These are phyloP conservation scores for Hypotaenidia okinawae DNA, from an alignment of 2,797 vertebrate species.

Conservation along the genomic window DNA sequence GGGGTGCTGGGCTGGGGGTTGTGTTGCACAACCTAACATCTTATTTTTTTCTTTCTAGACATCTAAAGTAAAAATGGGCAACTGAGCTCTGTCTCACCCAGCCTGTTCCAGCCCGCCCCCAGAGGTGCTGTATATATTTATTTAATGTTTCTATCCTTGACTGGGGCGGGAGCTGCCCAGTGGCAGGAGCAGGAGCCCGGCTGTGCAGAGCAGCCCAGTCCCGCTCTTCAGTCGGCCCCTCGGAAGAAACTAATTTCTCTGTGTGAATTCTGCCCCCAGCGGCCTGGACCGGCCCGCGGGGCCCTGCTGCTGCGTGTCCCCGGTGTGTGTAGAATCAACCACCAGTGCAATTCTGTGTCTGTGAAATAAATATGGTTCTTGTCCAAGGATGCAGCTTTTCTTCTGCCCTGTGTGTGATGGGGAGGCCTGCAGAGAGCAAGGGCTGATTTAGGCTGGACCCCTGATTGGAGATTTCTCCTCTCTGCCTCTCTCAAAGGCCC, in stretches of 20 bases:
- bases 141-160: conserved; percentile 87
- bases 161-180: conserved; percentile 23
- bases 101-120: conserved; percentile 71
- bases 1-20: neutral
- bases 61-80: conserved; percentile 98
- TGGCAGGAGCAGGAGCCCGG: neutral
- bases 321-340: conserved; percentile 35
- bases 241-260: conserved; percentile 41
- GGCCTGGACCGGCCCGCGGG: neutral
- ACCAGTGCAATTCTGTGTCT: conserved; percentile 64
- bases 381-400: conserved; percentile 14
- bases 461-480: neutral
- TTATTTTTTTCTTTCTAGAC: conserved; percentile 83
- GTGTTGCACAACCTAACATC: neutral
- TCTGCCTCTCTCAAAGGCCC: neutral
- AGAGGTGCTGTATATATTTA: conserved; percentile 91
- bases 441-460: neutral
- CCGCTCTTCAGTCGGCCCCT: neutral
- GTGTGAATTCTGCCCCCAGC: conserved; percentile 55
- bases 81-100: conserved; percentile 74
- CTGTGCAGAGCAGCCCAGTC: neutral
- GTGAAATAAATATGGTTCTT: conserved; percentile 69
- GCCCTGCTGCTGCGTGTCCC: conserved; percentile 24
- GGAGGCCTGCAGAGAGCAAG: neutral
- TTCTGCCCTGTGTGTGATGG: rapidly evolving